A percentile compares a stretch with the other conserved stretches of the same genome.
Conservation (phyloP, 2,888 invertebrate species). For the Trichogramma dendrolimi region DNA sequence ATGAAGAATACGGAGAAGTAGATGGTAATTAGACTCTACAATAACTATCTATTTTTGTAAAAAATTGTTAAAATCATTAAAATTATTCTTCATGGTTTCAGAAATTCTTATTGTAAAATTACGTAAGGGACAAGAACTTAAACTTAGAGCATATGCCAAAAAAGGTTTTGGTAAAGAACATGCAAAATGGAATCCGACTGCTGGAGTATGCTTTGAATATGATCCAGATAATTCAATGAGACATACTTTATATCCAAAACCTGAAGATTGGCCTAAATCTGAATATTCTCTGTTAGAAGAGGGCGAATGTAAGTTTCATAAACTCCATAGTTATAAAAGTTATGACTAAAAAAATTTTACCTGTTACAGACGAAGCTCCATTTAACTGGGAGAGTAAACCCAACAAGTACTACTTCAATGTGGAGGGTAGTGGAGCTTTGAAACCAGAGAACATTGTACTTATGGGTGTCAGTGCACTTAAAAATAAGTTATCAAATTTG, state of each 20-base stretch:
- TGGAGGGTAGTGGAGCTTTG: slow-evolving; percentile 91
- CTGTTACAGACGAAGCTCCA: slow-evolving; percentile 73
- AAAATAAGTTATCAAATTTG: slow-evolving; percentile 91
- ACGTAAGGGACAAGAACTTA: slow-evolving; percentile 84
- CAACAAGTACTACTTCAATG: slow-evolving; percentile 94
- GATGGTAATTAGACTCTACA: slow-evolving; percentile 66
- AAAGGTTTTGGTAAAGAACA: slow-evolving; percentile 98
- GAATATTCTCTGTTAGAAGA: slow-evolving; percentile 93
- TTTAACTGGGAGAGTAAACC: slow-evolving; percentile 94
- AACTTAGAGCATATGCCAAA: slow-evolving; percentile 91
- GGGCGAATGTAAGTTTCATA: slow-evolving; percentile 66
- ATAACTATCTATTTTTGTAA: not conserved
- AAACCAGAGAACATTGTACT: slow-evolving; percentile 95
- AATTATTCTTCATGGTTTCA: slow-evolving; percentile 30
- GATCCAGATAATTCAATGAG: slow-evolving; percentile 97
- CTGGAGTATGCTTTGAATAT: slow-evolving; percentile 97
- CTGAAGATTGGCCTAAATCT: slow-evolving; percentile 98
- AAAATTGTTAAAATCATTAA: not conserved
- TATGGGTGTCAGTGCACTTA: slow-evolving; percentile 88
- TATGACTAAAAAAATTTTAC: not conserved
- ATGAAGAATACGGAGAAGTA: slow-evolving; percentile 91
- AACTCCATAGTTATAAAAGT: not conserved
- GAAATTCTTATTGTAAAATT: slow-evolving; percentile 71
- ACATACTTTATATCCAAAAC: slow-evolving; percentile 92
- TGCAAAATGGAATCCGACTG: slow-evolving; percentile 99